phyloP scores from a whole-genome alignment of 2,113 vertebrate genomes.

The Phylloscopus trochilus region DNA sequence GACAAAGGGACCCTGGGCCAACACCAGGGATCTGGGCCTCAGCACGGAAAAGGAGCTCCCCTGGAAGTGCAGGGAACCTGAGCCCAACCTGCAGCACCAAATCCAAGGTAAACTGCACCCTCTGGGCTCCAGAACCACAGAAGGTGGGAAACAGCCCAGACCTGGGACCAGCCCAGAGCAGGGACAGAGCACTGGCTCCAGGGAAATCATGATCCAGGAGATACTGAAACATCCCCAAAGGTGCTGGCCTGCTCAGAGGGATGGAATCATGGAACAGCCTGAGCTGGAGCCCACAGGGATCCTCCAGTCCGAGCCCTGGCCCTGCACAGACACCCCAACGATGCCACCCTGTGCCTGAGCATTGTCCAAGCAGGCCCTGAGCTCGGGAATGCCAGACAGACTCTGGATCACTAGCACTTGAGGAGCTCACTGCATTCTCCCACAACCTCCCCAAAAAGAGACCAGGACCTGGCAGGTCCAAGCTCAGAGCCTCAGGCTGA shows the following conservation, averaged over 20 bases:
- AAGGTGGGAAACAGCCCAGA: neutral
- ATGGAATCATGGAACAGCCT: neutral
- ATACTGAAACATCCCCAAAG: neutral
- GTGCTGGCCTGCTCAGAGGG: neutral
- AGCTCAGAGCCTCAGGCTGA: neutral
- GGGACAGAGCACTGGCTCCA: neutral
- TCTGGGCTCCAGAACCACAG: neutral
- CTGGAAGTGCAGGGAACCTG: neutral
- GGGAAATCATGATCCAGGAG: neutral
- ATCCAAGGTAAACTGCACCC: neutral
- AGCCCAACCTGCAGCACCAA: neutral
- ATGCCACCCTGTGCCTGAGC: neutral
- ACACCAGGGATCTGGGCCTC: neutral
- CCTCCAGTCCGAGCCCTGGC: neutral
- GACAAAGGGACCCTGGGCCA: neutral
- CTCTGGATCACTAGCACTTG: fast-evolving
- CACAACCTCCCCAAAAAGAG: neutral
- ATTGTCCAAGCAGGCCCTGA: neutral
- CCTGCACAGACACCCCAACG: neutral
- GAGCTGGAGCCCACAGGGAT: neutral
- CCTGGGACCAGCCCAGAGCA: neutral
- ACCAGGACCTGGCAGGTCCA: neutral
- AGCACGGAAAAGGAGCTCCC: neutral
- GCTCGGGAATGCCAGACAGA: neutral
- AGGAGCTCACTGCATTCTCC: neutral